Base-by-base conservation (phyloP, 2,797 vertebrate species). In the Hydrolagus colliei region DNA sequence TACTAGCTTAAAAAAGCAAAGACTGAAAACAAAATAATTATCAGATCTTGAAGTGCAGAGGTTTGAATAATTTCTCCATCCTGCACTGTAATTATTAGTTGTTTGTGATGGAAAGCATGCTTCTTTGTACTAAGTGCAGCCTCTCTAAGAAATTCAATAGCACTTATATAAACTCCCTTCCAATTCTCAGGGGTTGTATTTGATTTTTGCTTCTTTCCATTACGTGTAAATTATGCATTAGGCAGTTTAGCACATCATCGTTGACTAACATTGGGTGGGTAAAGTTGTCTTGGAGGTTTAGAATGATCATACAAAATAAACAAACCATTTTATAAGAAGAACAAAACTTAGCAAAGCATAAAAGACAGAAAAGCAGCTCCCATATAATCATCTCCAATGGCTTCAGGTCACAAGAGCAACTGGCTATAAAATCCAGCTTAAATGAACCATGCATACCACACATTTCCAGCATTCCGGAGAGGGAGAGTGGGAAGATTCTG, bases 401-500 rank as follows among this genome's bases (percentile, higher is more conserved):
- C 87, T 84, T 63, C 32, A 63, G 87, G 89, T 90, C 89, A 90
- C 89, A 41, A 91, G 91, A 89, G 88, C 89, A 90, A 89, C 84
- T 87, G 87, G 88, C 77, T 86, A 90, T 87, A 90, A 68, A 92
- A 91, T 88, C 87, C 87, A 88, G 90, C 88, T 90, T 71, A 72
- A 27, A 76, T 90, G 88, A 89, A 87, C 85, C 41, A 87, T 85
- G 88, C 91, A 93, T 93, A 92, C 91, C 86, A 90, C 76, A 88
- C 90, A 92, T 92, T 90, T 88, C 79, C 87, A 84, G 88, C 88
- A 93, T 94, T 93, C 92, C 88, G 90, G 87, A 87, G 78, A 86
- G 67, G 87, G 88, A 88, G 87, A 89, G 77, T 75, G 86, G 89
- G 89, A 90, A 88, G 86, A 86, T 85, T 72, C 79, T 11, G 87